Base-by-base conservation (phyloP, 2,888 invertebrate species). In the Microplitis manilae region DNA sequence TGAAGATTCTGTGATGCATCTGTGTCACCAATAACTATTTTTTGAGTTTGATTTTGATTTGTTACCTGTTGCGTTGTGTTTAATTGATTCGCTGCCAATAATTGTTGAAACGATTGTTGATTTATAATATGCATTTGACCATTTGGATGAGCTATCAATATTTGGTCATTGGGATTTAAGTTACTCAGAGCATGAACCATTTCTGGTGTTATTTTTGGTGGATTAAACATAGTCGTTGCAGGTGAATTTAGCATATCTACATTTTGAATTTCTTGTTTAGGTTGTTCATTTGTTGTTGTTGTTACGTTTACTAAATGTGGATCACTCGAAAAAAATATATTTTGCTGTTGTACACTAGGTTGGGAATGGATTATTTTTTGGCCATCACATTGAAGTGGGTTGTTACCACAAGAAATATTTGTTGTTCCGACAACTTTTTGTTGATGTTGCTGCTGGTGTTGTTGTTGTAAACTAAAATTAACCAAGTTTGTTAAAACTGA, bases 91-190 rank as follows among this genome's bases (percentile, higher is more conserved):
- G 50, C 89, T 5, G 89, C 84, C 50, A 90, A 76, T 70, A 89
- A 86, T 74, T 90, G 90, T 76, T 90, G 90, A 41, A 90, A 79
- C 5, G 88, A 79, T 65, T 90, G 90, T 68, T 90, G 90, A 79
- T 89, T 90, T 39, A 90, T 89, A 0, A 90, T 87, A 78, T 90
- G 90, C 90, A 89, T 90, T 76, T 90, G 90, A 2, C 90, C 90
- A 73, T 90, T 89, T 1, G 89, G 87, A 78, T 89, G 88, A 0
- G 90, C 90, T 62, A 90, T 90, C 38, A 90, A 76, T 50, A 90
- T 72, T 75, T 90, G 90, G 81, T 90, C 90, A 72, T 89, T 90
- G 0, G 90, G 90, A 84, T 90, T 90, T 39, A 90, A 83, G 79
- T 90, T 89, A 68, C 89, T 90, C 60, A 90, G 81, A 8, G 89